phyloP scores from a whole-genome alignment of 2,888 invertebrate species.

The Julus scanicus region DNA sequence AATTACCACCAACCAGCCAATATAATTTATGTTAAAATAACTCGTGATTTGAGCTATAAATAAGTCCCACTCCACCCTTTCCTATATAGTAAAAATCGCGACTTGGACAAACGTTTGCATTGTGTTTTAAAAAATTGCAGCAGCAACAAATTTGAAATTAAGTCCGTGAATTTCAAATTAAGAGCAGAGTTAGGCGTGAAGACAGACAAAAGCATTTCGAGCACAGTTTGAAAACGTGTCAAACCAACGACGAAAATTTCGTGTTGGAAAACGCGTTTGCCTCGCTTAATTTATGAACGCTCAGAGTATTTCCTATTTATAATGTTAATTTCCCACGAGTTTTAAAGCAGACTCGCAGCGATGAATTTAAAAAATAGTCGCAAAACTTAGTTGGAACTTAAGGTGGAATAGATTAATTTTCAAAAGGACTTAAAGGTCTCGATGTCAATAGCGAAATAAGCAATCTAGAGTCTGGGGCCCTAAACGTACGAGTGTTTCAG shows the following conservation, averaged over 20 bases:
- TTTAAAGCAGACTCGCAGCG: neutral
- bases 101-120: neutral
- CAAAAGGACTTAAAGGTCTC: too few species aligned
- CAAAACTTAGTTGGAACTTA: neutral
- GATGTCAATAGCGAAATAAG: too few species aligned
- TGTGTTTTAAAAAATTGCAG: neutral
- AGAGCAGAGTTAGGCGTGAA: neutral
- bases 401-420: too few species aligned
- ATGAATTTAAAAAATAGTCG: neutral
- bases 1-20: neutral
- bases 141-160: neutral
- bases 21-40: neutral
- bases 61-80: neutral
- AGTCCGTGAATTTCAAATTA: conserved; percentile 22
- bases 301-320: neutral
- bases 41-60: neutral
- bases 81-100: too few species aligned
- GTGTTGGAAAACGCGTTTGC: neutral
- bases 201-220: neutral
- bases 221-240: neutral
- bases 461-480: too few species aligned
- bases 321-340: conserved; percentile 7
- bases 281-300: conserved; percentile 3
- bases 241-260: neutral
- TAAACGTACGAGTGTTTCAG: too few species aligned